phyloP scores from a whole-genome alignment of 2,797 vertebrate genomes.

The Rhinoraja longicauda region DNA sequence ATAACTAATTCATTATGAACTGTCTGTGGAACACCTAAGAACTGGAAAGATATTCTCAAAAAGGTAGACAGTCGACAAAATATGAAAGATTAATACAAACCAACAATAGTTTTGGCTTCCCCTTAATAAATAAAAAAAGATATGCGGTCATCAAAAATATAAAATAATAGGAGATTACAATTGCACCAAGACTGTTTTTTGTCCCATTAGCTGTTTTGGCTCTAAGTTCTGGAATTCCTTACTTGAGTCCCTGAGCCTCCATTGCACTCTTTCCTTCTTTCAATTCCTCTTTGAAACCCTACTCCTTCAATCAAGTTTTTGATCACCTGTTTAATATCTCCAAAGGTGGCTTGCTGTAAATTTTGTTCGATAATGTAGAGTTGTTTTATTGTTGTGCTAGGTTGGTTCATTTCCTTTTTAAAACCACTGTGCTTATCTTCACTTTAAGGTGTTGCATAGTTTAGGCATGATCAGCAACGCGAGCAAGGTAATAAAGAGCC shows the following conservation, averaged over 20 bases:
- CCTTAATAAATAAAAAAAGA: not conserved
- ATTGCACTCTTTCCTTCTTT: too few relatives aligned
- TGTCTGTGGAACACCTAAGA: not conserved
- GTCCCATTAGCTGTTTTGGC: not conserved
- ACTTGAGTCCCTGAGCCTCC: not conserved
- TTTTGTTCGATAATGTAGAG: not conserved
- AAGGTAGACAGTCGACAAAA: not conserved
- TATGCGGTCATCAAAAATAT: not conserved
- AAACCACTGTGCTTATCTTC: too few relatives aligned
- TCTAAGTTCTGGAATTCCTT: not conserved
- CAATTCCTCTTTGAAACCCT: too few relatives aligned
- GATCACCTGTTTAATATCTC: too few relatives aligned
- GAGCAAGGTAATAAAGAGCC: too few relatives aligned
- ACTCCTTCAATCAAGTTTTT: too few relatives aligned
- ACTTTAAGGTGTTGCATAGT: too few relatives aligned
- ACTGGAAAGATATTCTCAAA: not conserved
- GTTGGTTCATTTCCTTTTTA: too few relatives aligned
- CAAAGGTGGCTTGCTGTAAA: not conserved
- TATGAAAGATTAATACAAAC: not conserved
- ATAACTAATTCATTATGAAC: not conserved
- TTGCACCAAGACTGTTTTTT: not conserved
- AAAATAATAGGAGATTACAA: not conserved
- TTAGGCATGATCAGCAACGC: too few relatives aligned
- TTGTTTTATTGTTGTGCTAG: too few relatives aligned
- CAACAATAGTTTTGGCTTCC: not conserved